Percentiles rank a stretch among this genome's conserved stretches.
phyloP scores from a whole-genome alignment of 2,113 vertebrate genomes.

The Rhodinocichla rosea region DNA sequence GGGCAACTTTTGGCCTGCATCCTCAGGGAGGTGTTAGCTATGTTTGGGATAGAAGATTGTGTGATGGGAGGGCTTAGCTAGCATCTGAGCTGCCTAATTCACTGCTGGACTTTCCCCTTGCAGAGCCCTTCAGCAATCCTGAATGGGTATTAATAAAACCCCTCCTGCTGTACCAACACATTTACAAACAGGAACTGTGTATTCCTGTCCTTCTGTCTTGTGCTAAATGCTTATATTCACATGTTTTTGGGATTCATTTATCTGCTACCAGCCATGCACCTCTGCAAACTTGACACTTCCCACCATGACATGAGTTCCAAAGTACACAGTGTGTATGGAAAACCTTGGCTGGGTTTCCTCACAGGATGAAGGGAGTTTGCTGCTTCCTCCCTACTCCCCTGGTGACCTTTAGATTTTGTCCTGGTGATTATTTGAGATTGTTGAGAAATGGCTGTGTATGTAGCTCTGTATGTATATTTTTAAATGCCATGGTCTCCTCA shows the following conservation, averaged over 20 bases:
- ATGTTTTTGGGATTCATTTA: background rate
- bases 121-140: background rate
- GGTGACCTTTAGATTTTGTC: background rate
- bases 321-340: rapidly evolving
- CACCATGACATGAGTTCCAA: rapidly evolving
- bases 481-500: background rate
- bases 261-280: background rate
- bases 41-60: background rate
- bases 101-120: background rate
- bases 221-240: background rate
- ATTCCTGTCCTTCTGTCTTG: background rate
- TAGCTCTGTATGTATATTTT: background rate
- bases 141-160: background rate
- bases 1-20: background rate
- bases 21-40: background rate
- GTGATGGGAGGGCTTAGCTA: background rate
- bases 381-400: background rate
- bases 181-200: background rate
- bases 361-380: background rate
- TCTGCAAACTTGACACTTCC: background rate
- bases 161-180: background rate
- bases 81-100: background rate
- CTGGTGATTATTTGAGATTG: background rate
- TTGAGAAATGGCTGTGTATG: background rate
- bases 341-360: background rate